Conservation (phyloP, 2,797 vertebrate species). For the Spinus pinus region DNA sequence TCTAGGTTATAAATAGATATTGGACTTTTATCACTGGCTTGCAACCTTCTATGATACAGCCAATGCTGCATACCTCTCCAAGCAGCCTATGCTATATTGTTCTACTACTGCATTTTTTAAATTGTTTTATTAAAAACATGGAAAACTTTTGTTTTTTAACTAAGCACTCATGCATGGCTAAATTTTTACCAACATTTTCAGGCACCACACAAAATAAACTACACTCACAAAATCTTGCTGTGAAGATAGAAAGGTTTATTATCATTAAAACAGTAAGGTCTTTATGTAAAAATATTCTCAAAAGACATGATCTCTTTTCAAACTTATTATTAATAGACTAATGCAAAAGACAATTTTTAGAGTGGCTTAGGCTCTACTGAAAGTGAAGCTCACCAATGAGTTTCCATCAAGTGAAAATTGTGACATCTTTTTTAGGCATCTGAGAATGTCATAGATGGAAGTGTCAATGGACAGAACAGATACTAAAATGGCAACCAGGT, state of each 20-base stretch:
- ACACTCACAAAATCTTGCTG: not conserved
- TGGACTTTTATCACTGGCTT: not conserved
- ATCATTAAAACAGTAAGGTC: not conserved
- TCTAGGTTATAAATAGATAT: not conserved
- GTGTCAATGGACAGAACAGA: not conserved
- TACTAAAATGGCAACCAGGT: not conserved
- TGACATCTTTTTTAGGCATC: not conserved
- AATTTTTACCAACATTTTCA: not conserved
- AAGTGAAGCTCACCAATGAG: not conserved
- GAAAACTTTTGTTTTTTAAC: not conserved
- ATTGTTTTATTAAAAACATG: not conserved
- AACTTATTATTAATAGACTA: not conserved
- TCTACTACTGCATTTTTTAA: not conserved
- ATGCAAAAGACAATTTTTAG: not conserved
- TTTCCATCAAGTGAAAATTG: not conserved
- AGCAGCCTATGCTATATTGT: not conserved
- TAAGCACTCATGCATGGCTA: not conserved
- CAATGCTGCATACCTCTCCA: not conserved
- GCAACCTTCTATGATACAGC: not conserved
- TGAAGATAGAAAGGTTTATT: not conserved
- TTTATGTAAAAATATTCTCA: not conserved
- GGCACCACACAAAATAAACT: not conserved
- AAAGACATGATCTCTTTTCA: not conserved
- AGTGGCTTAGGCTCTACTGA: not conserved
- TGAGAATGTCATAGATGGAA: not conserved